phyloP scores from a whole-genome alignment of 1,140 invertebrate genomes.

The Heliconius eleuchia region DNA sequence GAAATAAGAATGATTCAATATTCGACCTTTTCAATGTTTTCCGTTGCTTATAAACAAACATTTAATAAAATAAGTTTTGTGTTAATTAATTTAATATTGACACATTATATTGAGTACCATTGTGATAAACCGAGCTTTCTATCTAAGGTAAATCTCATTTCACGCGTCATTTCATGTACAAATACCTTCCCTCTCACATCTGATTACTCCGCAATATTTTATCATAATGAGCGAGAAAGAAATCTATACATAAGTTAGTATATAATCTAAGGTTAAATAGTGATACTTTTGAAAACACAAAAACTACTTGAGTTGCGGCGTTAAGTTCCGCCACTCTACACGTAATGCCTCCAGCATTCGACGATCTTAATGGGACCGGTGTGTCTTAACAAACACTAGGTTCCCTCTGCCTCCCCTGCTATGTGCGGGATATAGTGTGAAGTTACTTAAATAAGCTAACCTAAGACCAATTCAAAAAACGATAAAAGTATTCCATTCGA shows the following conservation, averaged over 20 bases:
- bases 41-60: background rate
- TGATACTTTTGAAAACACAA: background rate
- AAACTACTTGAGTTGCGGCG: no score
- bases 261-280: background rate
- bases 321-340: no score
- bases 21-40: background rate
- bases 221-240: background rate
- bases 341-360: no score
- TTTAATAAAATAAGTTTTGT: background rate
- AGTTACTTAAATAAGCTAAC: background rate
- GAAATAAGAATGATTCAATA: slow-evolving; percentile 5
- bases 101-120: background rate
- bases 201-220: slow-evolving; percentile 32
- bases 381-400: no score
- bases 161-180: slow-evolving; percentile 37
- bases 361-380: no score
- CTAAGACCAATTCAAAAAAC: slow-evolving; percentile 16
- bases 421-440: no score
- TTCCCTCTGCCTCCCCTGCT: no score
- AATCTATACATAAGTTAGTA: background rate
- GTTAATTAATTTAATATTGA: background rate
- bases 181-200: slow-evolving; percentile 38
- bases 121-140: slow-evolving; percentile 7
- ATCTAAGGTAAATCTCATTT: slow-evolving; percentile 22
- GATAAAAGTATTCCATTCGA: slow-evolving; percentile 27